Evolutionary conservation across 2,113 vertebrate species (phyloP).

Genomic region (Periophthalmus modestus): DNA sequence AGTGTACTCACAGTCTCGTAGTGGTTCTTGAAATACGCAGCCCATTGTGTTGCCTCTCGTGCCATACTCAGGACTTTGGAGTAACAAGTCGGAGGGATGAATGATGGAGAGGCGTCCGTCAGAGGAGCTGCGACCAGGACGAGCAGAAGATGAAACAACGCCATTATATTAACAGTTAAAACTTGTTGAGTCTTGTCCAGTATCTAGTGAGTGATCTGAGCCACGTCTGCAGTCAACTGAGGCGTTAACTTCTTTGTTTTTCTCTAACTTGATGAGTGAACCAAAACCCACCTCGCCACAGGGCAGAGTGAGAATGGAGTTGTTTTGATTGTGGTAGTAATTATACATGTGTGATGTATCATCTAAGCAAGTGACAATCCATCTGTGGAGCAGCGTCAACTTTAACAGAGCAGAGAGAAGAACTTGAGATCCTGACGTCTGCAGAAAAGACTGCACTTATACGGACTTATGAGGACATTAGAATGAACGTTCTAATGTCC

Average conservation of each 20-base stretch:
- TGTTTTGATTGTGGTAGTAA: background rate
- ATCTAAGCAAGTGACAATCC: background rate
- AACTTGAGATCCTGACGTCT: too few relatives aligned
- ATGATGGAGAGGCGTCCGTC: constrained; percentile 49
- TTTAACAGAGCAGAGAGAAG: too few relatives aligned
- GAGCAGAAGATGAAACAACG: constrained; percentile 33
- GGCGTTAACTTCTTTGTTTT: constrained; percentile 31
- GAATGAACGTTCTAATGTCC: too few relatives aligned
- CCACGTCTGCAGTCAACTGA: constrained; percentile 58
- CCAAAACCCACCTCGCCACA: constrained; percentile 4
- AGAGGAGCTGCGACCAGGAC: constrained; percentile 25
- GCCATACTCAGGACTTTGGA: constrained; percentile 65
- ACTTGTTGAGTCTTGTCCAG: too few relatives aligned
- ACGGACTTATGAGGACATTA: too few relatives aligned
- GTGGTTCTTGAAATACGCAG: constrained; percentile 48
- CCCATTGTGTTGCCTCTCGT: constrained; percentile 45
- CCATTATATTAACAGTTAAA: constrained; percentile 32
- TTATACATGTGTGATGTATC: background rate
- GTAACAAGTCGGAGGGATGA: constrained; percentile 69
- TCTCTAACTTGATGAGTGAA: constrained; percentile 24
- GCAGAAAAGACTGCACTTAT: too few relatives aligned
- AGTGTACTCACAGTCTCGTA: constrained; percentile 57
- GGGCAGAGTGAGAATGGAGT: background rate
- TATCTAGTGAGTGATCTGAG: background rate
- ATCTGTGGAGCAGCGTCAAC: background rate